These are phyloP conservation scores for Takifugu rubripes DNA, from an alignment of 2,797 vertebrate genomes.

Conservation along the genomic window DNA sequence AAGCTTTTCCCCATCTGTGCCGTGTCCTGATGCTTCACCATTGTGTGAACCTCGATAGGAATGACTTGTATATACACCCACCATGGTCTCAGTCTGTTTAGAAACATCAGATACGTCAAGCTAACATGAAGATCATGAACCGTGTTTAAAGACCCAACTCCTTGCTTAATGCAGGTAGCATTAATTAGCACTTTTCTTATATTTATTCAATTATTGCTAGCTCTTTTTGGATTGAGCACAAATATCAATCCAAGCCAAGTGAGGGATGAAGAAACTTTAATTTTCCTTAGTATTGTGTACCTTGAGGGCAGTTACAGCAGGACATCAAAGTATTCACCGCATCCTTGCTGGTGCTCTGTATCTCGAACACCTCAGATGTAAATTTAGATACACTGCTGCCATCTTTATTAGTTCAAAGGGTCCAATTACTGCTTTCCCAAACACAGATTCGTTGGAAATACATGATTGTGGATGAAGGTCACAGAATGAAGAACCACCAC, in stretches of 20 bases:
- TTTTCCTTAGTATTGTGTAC: conserved; percentile 1
- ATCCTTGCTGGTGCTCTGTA: not conserved
- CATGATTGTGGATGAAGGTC: conserved; percentile 98
- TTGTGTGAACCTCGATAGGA: not conserved
- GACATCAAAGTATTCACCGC: not conserved
- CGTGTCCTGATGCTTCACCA: not conserved
- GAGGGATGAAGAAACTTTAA: not conserved
- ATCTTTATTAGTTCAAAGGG: not conserved
- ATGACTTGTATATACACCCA: too few species aligned
- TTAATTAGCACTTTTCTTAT: too few species aligned
- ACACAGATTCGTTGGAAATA: conserved; percentile 97
- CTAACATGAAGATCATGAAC: too few species aligned
- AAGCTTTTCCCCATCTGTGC: not conserved
- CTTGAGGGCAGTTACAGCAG: not conserved
- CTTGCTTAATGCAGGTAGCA: too few species aligned
- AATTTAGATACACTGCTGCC: not conserved
- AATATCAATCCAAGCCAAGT: not conserved
- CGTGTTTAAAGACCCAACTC: too few species aligned
- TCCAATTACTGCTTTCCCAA: conserved; percentile 56
- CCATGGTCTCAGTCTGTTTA: too few species aligned
- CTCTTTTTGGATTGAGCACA: not conserved
- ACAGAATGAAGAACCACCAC: conserved; percentile 99
- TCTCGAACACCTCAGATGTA: too few species aligned
- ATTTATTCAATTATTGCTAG: too few species aligned
- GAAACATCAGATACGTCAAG: too few species aligned